phyloP scores from a whole-genome alignment of 2,113 vertebrate genomes.

The Pangasianodon gigas region DNA sequence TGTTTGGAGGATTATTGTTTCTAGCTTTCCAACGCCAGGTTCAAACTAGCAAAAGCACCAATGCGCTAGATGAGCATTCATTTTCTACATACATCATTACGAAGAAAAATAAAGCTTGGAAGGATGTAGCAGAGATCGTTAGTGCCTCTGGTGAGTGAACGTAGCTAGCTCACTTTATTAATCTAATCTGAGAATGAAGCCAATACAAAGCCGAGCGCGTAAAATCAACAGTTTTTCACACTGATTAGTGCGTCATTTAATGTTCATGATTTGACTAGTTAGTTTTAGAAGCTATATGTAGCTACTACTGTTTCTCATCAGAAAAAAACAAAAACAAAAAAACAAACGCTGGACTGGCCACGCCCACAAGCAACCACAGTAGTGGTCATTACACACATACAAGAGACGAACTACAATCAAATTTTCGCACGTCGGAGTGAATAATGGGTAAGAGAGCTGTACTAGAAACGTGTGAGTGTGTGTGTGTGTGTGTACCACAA shows the following conservation, averaged over 20 bases:
- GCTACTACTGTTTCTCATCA: too few species aligned
- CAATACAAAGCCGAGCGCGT: too few species aligned
- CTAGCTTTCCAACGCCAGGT: neutral
- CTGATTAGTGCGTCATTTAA: too few species aligned
- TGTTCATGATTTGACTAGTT: too few species aligned
- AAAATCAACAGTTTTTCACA: too few species aligned
- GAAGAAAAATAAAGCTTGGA: neutral
- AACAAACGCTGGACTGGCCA: neutral
- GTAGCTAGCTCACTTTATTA: neutral
- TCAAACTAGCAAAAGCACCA: neutral
- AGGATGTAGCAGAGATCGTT: neutral
- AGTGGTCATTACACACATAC: too few species aligned
- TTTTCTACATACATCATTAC: neutral
- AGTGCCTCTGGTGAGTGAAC: too few species aligned
- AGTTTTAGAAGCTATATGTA: neutral
- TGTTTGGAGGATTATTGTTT: neutral
- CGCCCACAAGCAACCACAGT: neutral
- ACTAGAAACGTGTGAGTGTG: neutral
- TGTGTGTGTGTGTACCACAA: slow-evolving; percentile 63
- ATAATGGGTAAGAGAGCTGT: neutral
- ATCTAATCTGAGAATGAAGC: too few species aligned
- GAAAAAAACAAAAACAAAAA: too few species aligned
- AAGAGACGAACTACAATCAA: neutral
- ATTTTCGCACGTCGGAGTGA: neutral
- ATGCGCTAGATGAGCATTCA: neutral